Evolutionary conservation across 2,113 vertebrate genomes (phyloP).

Genomic region (Athene noctua): DNA sequence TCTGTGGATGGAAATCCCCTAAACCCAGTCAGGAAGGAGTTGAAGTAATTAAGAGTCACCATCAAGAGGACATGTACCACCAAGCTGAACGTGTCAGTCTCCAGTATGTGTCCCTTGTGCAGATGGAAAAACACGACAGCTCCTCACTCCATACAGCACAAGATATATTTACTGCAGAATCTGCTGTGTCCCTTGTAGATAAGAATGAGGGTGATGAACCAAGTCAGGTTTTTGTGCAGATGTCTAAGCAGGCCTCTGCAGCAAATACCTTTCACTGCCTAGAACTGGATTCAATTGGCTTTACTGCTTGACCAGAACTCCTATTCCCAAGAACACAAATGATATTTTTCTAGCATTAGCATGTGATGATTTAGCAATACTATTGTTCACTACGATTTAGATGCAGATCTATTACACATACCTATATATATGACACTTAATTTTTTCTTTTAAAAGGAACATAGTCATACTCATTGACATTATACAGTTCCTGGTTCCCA

Average conservation of each 20-base stretch:
- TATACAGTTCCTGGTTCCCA: not conserved
- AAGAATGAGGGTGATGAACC: not conserved
- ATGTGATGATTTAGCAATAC: not conserved
- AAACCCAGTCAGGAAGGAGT: not conserved
- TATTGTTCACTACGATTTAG: not conserved
- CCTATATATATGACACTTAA: too few relatives aligned
- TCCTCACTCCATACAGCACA: not conserved
- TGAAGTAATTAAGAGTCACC: not conserved
- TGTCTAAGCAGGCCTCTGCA: not conserved
- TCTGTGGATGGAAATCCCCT: not conserved
- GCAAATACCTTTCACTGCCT: not conserved
- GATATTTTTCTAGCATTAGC: not conserved
- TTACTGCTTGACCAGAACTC: not conserved
- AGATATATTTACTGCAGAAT: not conserved
- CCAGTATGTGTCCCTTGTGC: accelerated
- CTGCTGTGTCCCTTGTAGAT: accelerated
- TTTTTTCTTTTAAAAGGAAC: not conserved
- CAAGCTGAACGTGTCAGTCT: not conserved
- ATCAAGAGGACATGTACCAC: not conserved
- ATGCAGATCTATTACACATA: not conserved
- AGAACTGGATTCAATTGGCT: not conserved
- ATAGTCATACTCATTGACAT: not conserved
- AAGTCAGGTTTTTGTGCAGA: not conserved
- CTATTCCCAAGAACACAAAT: not conserved
- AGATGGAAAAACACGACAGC: accelerated